Conservation (phyloP, 2,888 invertebrate species). For the Caenorhabditis sp. region DNA sequence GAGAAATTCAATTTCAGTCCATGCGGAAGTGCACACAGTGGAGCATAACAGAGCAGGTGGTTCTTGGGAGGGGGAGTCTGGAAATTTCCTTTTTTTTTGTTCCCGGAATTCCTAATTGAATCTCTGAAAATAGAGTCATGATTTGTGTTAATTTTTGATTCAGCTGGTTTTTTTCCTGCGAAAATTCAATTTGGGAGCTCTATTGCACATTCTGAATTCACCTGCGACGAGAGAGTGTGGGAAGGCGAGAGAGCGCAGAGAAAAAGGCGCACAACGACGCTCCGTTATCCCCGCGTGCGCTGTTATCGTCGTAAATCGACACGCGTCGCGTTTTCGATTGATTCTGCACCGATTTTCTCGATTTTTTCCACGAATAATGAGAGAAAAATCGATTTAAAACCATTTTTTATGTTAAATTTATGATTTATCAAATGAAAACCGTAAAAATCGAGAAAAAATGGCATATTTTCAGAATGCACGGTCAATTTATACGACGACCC, state of each 20-base stretch:
- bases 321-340: background rate
- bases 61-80: background rate
- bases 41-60: too few relatives aligned
- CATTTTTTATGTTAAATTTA: background rate
- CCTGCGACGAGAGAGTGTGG: background rate
- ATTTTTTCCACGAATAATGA: background rate
- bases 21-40: too few relatives aligned
- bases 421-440: background rate
- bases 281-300: conserved; percentile 9
- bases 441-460: background rate
- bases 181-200: background rate
- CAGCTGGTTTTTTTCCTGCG: background rate
- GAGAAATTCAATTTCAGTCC: too few relatives aligned
- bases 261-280: conserved; percentile 12
- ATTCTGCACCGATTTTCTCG: background rate
- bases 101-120: too few relatives aligned
- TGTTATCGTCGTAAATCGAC: conserved; percentile 32
- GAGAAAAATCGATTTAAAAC: background rate
- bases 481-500: background rate
- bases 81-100: too few relatives aligned
- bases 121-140: background rate
- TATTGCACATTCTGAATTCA: background rate
- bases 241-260: background rate
- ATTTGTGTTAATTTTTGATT: background rate
- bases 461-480: conserved; percentile 30